These are phyloP conservation scores for Anthoscopus minutus DNA, from an alignment of 2,113 vertebrate genomes.

Conservation along the genomic window DNA sequence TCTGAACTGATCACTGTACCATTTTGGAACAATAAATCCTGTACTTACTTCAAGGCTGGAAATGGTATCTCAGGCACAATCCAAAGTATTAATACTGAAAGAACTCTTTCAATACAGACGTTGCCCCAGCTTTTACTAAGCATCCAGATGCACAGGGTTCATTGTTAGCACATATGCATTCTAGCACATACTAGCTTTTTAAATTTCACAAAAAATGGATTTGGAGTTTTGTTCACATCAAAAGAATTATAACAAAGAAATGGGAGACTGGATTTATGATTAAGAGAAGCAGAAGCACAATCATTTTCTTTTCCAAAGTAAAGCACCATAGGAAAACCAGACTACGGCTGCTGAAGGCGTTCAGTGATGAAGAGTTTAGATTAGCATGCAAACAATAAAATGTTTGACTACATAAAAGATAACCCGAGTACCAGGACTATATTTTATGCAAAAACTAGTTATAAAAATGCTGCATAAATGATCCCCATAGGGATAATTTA, in stretches of 20 bases:
- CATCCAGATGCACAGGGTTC: constrained; percentile 2
- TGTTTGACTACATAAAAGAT: constrained; percentile 44
- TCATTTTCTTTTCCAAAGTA: constrained; percentile 51
- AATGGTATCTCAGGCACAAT: constrained; percentile 17
- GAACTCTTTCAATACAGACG: background rate
- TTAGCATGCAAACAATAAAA: constrained; percentile 63
- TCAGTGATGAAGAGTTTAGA: constrained; percentile 55
- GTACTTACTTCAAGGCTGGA: background rate
- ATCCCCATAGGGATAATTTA: constrained; percentile 30
- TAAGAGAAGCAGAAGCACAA: constrained; percentile 55
- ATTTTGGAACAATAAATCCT: background rate
- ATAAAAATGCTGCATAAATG: constrained; percentile 47
- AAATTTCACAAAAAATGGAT: constrained; percentile 54
- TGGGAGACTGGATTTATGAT: constrained; percentile 55
- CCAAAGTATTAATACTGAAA: constrained; percentile 12
- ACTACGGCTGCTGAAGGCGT: constrained; percentile 20
- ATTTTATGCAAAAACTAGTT: constrained; percentile 56
- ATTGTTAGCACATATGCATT: background rate
- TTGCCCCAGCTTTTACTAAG: background rate
- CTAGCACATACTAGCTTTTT: constrained; percentile 25
- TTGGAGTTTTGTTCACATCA: constrained; percentile 63
- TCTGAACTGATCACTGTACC: background rate
- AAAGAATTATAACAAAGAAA: constrained; percentile 68
- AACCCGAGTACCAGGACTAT: background rate
- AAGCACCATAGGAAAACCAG: constrained; percentile 32